Base-by-base conservation (phyloP, 2,113 vertebrate species). In the Lepisosteus osseus region DNA sequence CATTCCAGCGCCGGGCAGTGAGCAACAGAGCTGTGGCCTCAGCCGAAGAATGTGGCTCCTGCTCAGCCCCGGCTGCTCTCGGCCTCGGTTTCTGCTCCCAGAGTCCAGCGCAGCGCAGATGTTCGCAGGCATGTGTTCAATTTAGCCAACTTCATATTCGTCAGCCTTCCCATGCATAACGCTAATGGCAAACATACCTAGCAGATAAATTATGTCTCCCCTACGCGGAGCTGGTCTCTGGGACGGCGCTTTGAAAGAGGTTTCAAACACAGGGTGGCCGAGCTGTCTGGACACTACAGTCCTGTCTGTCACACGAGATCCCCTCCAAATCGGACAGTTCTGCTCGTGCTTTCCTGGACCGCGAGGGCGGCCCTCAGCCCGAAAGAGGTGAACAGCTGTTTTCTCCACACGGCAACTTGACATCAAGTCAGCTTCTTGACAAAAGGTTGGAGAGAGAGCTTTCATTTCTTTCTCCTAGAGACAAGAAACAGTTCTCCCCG, bases 1-100 rank as follows among this genome's bases (percentile, higher is more conserved):
- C 80, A 83, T 88, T 85, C 80, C 81, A 78, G 56, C 83, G 66
- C 78, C 68, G 74, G 83, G 80, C 74, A 87, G 79, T 85, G 78
- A 82, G 80, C 79, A 78, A 82, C 73, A 78, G 74, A 71, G 80
- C 68, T 72, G 59, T 74, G 56, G 72, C 62, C 54, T 76, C 64
- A 78, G 72, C 43, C 8, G 61, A 51, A 66, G 61, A 74, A 78
- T 68, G 69, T 74, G 65, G 55, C 67, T 41, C 68, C 15, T 3
- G 14, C 41, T 41, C 47, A 47, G 9, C 41, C 9, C 9, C 40
- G 54, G 15, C n/a, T 40, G 29, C 61, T 4, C 17, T 40, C 29
- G 12, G 17, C 45, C 13, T 12, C 17, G 14, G 64, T 76, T 79
- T 68, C 67, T 63, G 67, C 66, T 40, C 62, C 15, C 1, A 59